These are phyloP conservation scores for Sorex maritimensis DNA, from an alignment of 2,797 vertebrate species.

Conservation along the genomic window DNA sequence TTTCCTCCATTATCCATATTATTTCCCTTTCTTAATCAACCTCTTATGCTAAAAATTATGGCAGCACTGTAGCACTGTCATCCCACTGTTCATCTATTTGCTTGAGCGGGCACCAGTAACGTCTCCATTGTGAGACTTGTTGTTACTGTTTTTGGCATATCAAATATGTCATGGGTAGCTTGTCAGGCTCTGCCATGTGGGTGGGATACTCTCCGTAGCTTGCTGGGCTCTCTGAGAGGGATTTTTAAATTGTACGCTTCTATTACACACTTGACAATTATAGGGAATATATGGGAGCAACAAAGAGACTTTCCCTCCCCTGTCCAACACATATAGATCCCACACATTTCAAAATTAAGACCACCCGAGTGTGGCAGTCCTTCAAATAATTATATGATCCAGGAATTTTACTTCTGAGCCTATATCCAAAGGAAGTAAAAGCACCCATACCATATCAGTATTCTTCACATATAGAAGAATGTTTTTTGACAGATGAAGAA, in stretches of 20 bases:
- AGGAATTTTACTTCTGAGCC: neutral
- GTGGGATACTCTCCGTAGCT: too few relatives aligned
- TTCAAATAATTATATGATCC: neutral
- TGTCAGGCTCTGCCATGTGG: too few relatives aligned
- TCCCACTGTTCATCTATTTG: too few relatives aligned
- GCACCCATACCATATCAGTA: constrained; percentile 15
- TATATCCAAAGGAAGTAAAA: constrained; percentile 27
- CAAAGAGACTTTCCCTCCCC: neutral
- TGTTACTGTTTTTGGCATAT: too few relatives aligned
- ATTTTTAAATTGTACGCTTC: constrained; percentile 16
- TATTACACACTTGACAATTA: neutral
- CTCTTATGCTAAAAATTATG: neutral
- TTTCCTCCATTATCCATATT: neutral
- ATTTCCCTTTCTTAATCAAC: neutral
- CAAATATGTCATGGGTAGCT: too few relatives aligned
- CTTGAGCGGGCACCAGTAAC: too few relatives aligned
- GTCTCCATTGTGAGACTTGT: too few relatives aligned
- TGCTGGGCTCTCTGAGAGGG: too few relatives aligned
- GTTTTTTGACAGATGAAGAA: neutral
- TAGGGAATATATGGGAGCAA: neutral
- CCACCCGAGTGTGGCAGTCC: neutral
- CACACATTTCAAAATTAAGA: constrained; percentile 61
- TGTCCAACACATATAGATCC: neutral
- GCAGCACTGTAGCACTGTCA: too few relatives aligned
- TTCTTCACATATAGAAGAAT: neutral